phyloP scores from a whole-genome alignment of 2,888 invertebrate species.

The Euplagia quadripunctaria region DNA sequence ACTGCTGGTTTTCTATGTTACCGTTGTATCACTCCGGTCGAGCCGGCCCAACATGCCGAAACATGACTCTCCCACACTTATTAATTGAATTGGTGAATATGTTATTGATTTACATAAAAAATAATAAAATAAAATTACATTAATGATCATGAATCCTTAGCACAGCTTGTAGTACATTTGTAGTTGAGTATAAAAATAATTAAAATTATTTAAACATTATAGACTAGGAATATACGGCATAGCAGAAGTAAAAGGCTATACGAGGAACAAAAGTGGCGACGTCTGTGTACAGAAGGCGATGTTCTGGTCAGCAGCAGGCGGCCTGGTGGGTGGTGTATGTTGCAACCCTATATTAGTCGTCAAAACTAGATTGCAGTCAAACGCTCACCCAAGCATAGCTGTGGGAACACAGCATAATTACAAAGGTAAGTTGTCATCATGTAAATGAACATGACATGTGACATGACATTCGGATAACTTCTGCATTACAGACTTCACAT shows the following conservation, averaged over 20 bases:
- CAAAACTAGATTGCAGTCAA: slow-evolving; percentile 93
- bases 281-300: slow-evolving; percentile 72
- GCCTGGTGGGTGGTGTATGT: slow-evolving; percentile 89
- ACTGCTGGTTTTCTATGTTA: no score
- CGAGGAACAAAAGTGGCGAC: slow-evolving; percentile 71
- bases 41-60: no score
- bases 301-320: slow-evolving; percentile 85
- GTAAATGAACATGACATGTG: no score
- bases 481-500: no score
- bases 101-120: no score
- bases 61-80: no score
- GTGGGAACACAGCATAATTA: slow-evolving; percentile 95
- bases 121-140: no score
- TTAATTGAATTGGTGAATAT: no score
- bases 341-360: slow-evolving; percentile 93
- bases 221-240: slow-evolving; percentile 90
- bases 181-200: background rate
- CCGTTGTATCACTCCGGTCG: no score
- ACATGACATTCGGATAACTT: no score
- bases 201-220: background rate
- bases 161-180: no score
- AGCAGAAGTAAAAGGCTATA: slow-evolving; percentile 87
- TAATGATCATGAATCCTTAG: no score
- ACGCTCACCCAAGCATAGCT: slow-evolving; percentile 91
- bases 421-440: slow-evolving; percentile 62